phyloP scores from a whole-genome alignment of 2,888 invertebrate genomes.

The Noctua janthe region DNA sequence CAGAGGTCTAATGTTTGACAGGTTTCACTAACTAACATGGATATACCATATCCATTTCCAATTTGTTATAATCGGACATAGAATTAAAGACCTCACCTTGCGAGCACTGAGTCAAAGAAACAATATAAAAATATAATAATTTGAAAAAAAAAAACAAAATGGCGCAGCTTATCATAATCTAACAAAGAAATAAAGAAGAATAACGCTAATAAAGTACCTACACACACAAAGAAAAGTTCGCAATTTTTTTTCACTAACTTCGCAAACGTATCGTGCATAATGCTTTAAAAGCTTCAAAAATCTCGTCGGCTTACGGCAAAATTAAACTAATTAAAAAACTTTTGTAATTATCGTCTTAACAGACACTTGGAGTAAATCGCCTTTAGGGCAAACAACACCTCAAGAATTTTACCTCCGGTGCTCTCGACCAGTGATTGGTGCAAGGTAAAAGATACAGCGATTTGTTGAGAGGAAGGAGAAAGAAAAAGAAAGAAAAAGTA shows the following conservation, averaged over 20 bases:
- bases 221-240: conserved; percentile 42
- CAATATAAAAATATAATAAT: background rate
- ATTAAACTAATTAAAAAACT: conserved; percentile 90
- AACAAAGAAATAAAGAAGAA: conserved; percentile 15
- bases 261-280: conserved; percentile 68
- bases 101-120: background rate
- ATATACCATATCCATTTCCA: background rate
- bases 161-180: background rate
- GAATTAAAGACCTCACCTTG: background rate
- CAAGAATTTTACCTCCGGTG: conserved; percentile 83
- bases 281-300: conserved; percentile 85
- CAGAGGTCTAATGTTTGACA: background rate
- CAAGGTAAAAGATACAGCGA: conserved; percentile 49
- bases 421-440: conserved; percentile 59
- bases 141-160: background rate
- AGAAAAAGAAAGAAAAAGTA: no score
- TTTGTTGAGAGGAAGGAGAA: background rate
- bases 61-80: background rate
- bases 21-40: background rate
- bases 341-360: conserved; percentile 90
- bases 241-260: conserved; percentile 61
- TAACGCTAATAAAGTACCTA: conserved; percentile 38
- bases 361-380: conserved; percentile 89
- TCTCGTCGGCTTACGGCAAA: conserved; percentile 85
- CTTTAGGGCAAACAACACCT: conserved; percentile 89